Conservation (phyloP, 2,797 vertebrate species). For the Odontamblyopus rebecca region DNA sequence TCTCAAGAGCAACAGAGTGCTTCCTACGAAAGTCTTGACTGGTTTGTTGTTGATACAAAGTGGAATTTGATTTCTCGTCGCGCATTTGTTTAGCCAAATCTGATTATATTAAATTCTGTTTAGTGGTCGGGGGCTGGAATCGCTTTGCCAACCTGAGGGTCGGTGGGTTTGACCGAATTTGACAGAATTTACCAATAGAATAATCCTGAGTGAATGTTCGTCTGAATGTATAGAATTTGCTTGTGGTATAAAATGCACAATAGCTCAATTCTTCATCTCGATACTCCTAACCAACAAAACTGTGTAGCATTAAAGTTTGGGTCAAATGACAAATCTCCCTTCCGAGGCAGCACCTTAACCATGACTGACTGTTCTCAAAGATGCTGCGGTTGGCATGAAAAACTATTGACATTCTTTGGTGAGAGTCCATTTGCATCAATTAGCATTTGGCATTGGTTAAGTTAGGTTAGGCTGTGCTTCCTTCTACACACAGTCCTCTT, state of each 20-base stretch:
- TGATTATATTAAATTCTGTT: neutral
- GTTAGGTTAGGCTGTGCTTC: neutral
- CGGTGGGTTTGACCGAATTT: no score
- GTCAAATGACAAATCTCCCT: neutral
- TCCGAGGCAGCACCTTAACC: neutral
- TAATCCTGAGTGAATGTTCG: no score
- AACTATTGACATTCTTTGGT: neutral
- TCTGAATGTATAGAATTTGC: neutral
- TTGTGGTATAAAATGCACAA: neutral
- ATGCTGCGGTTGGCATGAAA: neutral
- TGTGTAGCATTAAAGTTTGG: neutral
- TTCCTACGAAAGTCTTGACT: slow-evolving; percentile 32
- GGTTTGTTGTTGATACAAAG: slow-evolving; percentile 4
- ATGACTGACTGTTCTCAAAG: neutral
- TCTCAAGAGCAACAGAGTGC: slow-evolving; percentile 55
- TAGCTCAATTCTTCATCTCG: neutral
- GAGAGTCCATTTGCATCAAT: neutral
- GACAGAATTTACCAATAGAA: no score
- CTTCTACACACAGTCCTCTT: neutral
- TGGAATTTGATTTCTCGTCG: neutral
- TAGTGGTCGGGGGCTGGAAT: neutral
- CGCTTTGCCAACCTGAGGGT: no score
- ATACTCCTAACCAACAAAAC: neutral
- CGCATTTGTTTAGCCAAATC: neutral
- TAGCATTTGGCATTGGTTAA: neutral